Evolutionary conservation across 2,113 vertebrate species (phyloP), one percentile per base, ranked within the genome.

Genomic region (Miniopterus natalensis): DNA sequence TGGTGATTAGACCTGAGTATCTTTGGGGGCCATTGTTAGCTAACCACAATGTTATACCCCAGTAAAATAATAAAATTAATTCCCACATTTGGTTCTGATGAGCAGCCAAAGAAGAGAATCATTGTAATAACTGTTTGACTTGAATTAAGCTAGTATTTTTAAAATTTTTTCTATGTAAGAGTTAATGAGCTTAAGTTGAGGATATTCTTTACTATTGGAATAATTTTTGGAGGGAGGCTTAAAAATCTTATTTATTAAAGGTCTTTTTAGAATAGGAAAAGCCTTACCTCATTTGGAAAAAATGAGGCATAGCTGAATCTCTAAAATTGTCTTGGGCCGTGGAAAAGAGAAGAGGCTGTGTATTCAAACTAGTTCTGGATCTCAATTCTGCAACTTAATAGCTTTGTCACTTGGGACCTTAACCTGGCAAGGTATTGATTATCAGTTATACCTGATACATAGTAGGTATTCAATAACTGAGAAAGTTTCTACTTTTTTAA

Each of bases 51-150:
- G 31, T 85, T 92, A 61, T 36, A 95, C 14, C 14, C 55, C 59
- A 89, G 51, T 89, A 88, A 93, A 92, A 88, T 51, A 80, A 31
- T 85, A 70, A 83, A 84, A 75, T 45, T 47, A 85, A 83, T 90
- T 95, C 45, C 45, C 47, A 40, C 31, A 94, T 12, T 73, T 96
- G 55, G 1, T 83, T 87, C 55, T 84, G n/a, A 84, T 68, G 49
- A 94, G 31, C 79, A 90, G 29, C 68, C 53, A 83, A 88, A 75
- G n/a, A 70, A 93, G 31, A 73, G 59, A 55, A 57, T 92, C 15
- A 42, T 81, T 80, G 13, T 77, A 36, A 66, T 77, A 94, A 86
- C 77, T 86, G 20, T 80, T 70, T 74, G 10, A 90, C 59, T 84
- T 88, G 40, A 83, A 88, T 87, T 93, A 84, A 84, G 23, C 36